Base-by-base conservation (phyloP, 92 coral and sea anemone genomes). In the Anthopleura xanthogrammica region DNA sequence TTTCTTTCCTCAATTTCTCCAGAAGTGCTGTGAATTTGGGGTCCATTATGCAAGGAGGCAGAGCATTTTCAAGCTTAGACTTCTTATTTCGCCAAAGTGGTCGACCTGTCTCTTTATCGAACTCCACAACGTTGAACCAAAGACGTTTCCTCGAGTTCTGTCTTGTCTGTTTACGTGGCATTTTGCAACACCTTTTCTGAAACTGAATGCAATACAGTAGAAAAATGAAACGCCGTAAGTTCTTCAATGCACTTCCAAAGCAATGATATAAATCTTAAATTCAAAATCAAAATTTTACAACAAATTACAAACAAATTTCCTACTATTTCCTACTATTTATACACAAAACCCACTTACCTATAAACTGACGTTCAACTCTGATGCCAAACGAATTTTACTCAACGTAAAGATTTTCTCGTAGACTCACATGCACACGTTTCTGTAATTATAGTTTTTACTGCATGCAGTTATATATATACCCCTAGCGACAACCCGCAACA, bases 1-100 rank as follows among this genome's bases (percentile, higher is more conserved):
- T 83, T 48, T 83, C 86, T 46, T 73, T 57, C 22, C 86, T 75
- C 41, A 83, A 54, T 55, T 83, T 83, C 55, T 83, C 86, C 5
- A 83, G 40, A 60, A 83, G 43, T 16, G 86, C 86, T 16, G 72
- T 41, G 16, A 83, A 83, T 13, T 41, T 83, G 16, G 79, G 86
- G 43, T 83, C 86, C 3, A 20, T 74, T 2, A 83, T 83, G 48
- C 79, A 73, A n/a, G 86, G 86, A 1, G 86, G 79, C 54, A 83
- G 56, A 8, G 57, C 40, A 50, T 75, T 75, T 4, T 83, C 86
- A 16, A 83, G 72, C 17, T 72, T 72, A 1, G 79, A n/a, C 48
- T 83, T 83, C 60, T 83, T 83, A 68, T 83, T 83, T 14, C 86
- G 72, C 86, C 86, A 83, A 13, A 83, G 62, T 48, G 86, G 86